Percentiles rank a stretch among this genome's conserved stretches.
phyloP scores from a whole-genome alignment of 1,140 invertebrate species.

The Drosophila willistoni region DNA sequence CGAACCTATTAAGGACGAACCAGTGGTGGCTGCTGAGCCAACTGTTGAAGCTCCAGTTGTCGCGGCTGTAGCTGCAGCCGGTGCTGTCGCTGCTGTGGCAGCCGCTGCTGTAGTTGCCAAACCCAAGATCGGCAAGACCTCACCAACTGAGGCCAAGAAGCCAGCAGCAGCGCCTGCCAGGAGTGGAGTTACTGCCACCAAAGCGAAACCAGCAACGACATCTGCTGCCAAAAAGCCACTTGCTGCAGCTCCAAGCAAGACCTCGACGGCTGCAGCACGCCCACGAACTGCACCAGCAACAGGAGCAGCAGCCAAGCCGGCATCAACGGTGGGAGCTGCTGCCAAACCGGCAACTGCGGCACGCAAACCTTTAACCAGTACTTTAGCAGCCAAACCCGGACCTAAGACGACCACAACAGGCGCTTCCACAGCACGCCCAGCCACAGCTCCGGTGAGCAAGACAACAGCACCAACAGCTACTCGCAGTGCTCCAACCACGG shows the following conservation, averaged over 20 bases:
- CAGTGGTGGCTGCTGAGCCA: conserved; percentile 11
- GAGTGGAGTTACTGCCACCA: conserved; percentile 23
- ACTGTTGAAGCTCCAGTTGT: conserved; percentile 30
- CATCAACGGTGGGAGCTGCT: conserved; percentile 5
- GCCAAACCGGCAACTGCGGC: conserved; percentile 34
- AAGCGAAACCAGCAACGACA: conserved; percentile 29
- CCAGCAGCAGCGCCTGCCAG: conserved; percentile 26
- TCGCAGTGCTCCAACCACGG: conserved; percentile 16
- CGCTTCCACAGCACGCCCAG: conserved; percentile 5
- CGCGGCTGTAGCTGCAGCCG: conserved; percentile 12
- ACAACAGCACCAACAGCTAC: conserved; percentile 19
- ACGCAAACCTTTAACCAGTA: conserved; percentile 59
- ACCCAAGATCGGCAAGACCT: conserved; percentile 33
- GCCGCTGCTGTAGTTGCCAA: conserved; percentile 24
- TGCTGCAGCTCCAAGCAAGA: conserved; percentile 12
- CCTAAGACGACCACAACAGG: conserved; percentile 28
- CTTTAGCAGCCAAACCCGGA: conserved; percentile 39
- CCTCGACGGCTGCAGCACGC: conserved; percentile 41
- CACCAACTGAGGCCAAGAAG: conserved; percentile 51
- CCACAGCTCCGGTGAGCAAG: conserved; percentile 11
- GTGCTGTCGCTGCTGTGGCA: neutral
- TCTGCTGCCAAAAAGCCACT: conserved; percentile 9
- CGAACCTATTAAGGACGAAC: neutral
- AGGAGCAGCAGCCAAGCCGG: conserved; percentile 27
- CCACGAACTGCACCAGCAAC: conserved; percentile 68